These are phyloP conservation scores for Pyrocephalus nanus DNA, from an alignment of 2,797 vertebrate species.

Conservation along the genomic window DNA sequence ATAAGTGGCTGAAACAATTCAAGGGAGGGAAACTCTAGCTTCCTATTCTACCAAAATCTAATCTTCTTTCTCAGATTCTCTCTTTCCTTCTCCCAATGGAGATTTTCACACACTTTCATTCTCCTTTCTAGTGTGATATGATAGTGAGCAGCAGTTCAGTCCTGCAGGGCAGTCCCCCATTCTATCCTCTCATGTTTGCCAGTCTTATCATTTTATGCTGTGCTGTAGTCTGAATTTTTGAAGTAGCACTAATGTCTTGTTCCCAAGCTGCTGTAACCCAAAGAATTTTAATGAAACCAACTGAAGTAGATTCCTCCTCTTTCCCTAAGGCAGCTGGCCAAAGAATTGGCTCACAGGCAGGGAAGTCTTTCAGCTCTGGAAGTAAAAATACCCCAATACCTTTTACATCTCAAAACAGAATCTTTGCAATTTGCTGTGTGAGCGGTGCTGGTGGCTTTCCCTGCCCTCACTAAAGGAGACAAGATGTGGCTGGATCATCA, in stretches of 20 bases:
- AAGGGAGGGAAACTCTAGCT: constrained; percentile 45
- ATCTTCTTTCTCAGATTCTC: constrained; percentile 35
- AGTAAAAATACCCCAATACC: not conserved
- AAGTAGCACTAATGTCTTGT: constrained; percentile 16
- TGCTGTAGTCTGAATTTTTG: constrained; percentile 18
- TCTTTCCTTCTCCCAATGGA: not conserved
- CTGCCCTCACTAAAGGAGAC: not conserved
- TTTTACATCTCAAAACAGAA: not conserved
- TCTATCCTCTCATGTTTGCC: not conserved
- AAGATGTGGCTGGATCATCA: not conserved
- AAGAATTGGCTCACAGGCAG: not conserved
- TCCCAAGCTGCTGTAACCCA: constrained; percentile 20
- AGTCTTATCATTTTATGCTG: constrained; percentile 11
- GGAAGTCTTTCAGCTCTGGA: not conserved
- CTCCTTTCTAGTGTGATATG: not conserved
- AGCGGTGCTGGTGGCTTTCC: not conserved
- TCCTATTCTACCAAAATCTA: constrained; percentile 33
- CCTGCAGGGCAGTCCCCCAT: not conserved
- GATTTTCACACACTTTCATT: constrained; percentile 16
- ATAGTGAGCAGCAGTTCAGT: not conserved
- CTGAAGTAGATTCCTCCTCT: constrained; percentile 6
- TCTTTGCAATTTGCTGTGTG: not conserved
- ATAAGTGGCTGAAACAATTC: constrained; percentile 49
- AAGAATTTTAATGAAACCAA: constrained; percentile 27
- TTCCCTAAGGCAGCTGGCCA: not conserved